These are phyloP conservation scores for Zeugodacus cucurbitae DNA, from an alignment of 1,140 invertebrate genomes.

Conservation along the genomic window DNA sequence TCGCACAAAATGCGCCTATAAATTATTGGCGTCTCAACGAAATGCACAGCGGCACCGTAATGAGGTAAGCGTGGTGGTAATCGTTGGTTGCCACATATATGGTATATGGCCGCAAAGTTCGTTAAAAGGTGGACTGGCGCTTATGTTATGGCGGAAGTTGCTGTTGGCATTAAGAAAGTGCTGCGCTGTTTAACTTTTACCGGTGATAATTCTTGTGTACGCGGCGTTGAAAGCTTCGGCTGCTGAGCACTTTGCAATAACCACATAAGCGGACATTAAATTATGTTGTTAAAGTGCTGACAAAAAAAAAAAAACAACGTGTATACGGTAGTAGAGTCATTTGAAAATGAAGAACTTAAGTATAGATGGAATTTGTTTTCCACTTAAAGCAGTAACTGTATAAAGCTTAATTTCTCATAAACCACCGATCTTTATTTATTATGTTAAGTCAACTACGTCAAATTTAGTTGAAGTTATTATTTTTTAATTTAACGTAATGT, in stretches of 20 bases:
- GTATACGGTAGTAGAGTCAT: background rate
- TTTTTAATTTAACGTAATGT: too few species aligned
- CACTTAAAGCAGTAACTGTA: too few species aligned
- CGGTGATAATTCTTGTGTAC: background rate
- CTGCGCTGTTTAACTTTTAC: background rate
- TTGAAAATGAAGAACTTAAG: background rate
- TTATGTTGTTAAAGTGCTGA: background rate
- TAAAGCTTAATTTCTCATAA: too few species aligned
- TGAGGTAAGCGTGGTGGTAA: background rate
- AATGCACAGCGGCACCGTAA: background rate
- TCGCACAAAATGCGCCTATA: conserved; percentile 34
- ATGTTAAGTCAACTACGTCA: too few species aligned
- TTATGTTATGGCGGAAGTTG: background rate
- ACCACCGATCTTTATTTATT: too few species aligned
- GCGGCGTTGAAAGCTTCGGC: background rate
- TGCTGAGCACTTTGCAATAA: background rate
- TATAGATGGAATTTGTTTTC: too few species aligned
- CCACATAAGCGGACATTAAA: background rate
- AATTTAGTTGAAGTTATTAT: too few species aligned
- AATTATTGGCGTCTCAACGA: background rate
- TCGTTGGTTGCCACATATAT: background rate
- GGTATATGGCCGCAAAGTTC: background rate
- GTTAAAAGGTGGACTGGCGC: background rate
- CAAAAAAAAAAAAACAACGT: background rate
- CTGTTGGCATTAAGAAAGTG: background rate